A percentile compares a stretch with the other conserved stretches of the same genome.
Conservation (phyloP, 2,888 invertebrate species). For the Ptychoptera albimana region DNA sequence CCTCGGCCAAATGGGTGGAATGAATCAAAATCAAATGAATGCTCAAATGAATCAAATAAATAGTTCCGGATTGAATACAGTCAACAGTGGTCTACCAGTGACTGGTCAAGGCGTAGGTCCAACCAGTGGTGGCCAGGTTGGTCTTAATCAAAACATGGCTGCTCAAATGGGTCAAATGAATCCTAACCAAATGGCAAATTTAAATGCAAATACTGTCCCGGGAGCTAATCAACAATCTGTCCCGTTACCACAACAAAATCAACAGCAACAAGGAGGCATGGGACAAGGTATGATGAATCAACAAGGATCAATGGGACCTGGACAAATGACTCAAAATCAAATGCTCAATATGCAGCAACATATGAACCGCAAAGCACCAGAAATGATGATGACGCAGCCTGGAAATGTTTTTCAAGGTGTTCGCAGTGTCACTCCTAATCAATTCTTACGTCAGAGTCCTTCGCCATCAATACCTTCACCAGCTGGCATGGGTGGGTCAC, state of each 20-base stretch:
- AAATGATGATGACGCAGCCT: slow-evolving; percentile 27
- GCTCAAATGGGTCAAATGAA: slow-evolving; percentile 7
- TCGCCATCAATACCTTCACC: slow-evolving; percentile 60
- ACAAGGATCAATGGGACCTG: slow-evolving; percentile 13
- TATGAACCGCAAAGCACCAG: slow-evolving; percentile 23
- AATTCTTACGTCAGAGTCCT: slow-evolving; percentile 66
- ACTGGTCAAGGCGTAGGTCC: slow-evolving; percentile 12
- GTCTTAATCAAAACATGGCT: slow-evolving; percentile 2
- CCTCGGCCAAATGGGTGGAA: slow-evolving; percentile 14
- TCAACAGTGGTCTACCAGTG: background rate
- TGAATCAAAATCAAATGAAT: slow-evolving; percentile 20
- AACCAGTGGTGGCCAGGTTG: background rate
- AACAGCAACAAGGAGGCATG: background rate
- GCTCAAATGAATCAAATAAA: slow-evolving; percentile 23
- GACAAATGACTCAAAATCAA: slow-evolving; percentile 17
- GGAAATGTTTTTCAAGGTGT: slow-evolving; percentile 34
- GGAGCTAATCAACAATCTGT: slow-evolving; percentile 5
- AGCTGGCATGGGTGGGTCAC: slow-evolving; percentile 41
- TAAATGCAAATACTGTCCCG: slow-evolving; percentile 31
- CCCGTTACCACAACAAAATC: background rate
- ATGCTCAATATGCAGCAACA: slow-evolving; percentile 24
- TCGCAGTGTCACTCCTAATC: slow-evolving; percentile 53
- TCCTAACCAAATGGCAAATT: slow-evolving; percentile 31
- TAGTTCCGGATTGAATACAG: background rate
- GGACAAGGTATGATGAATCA: slow-evolving; percentile 17